Conservation (phyloP, 2,797 vertebrate species). For the Pipistrellus kuhlii region DNA sequence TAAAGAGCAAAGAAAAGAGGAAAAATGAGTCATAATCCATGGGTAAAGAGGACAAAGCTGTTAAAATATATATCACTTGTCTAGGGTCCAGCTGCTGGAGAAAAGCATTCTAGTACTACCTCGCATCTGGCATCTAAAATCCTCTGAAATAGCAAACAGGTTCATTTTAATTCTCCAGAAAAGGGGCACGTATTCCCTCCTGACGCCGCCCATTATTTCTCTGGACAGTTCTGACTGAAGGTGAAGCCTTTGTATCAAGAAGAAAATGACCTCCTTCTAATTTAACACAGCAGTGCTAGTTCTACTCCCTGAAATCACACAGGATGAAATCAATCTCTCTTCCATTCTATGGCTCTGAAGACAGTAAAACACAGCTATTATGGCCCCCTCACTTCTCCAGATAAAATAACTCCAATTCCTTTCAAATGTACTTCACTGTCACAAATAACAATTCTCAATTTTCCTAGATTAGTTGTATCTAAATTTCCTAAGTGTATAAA, state of each 20-base stretch:
- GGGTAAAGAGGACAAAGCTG: not conserved
- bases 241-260: not conserved
- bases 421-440: not conserved
- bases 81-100: not conserved
- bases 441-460: not conserved
- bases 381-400: not conserved
- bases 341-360: not conserved
- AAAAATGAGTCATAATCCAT: constrained; percentile 1
- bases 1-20: not conserved
- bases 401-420: not conserved
- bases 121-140: not conserved
- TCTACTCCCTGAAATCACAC: not conserved
- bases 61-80: not conserved
- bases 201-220: not conserved
- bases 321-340: not conserved
- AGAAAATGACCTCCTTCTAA: constrained; percentile 46
- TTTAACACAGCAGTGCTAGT: not conserved
- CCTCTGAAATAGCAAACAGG: constrained; percentile 28
- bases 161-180: constrained; percentile 20
- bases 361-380: not conserved
- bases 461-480: not conserved
- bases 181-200: not conserved
- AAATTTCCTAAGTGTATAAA: not conserved
- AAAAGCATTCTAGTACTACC: not conserved
- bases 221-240: not conserved